Percentiles rank a stretch among this genome's conserved stretches.
Evolutionary conservation across 1,140 invertebrate species (phyloP).

Genomic region (Delia radicum): DNA sequence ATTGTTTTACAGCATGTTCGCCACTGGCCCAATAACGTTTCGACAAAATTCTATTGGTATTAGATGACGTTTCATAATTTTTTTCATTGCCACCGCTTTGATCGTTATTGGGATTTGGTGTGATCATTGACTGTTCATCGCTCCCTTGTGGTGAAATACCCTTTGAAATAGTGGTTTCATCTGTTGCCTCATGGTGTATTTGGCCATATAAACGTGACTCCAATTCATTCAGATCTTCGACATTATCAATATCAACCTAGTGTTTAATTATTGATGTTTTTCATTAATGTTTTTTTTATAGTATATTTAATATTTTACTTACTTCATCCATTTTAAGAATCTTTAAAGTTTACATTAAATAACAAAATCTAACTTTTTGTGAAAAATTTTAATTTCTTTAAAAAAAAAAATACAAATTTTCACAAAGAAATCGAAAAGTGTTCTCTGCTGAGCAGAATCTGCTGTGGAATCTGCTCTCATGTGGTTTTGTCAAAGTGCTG

Average conservation of each 20-base stretch:
- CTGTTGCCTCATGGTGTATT: slow-evolving; percentile 39
- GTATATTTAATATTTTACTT: slow-evolving; percentile 2
- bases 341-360: not conserved
- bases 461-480: not conserved
- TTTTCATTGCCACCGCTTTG: not conserved
- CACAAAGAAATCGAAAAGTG: not conserved
- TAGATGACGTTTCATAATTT: not conserved
- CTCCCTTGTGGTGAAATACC: not conserved
- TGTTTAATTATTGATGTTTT: not conserved
- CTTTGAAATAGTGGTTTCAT: not conserved
- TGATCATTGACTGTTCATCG: not conserved
- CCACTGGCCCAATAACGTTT: not conserved
- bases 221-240: slow-evolving; percentile 54
- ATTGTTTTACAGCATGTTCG: not conserved
- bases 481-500: not conserved
- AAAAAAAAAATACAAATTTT: not conserved
- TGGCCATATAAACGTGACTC: slow-evolving; percentile 55
- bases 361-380: not conserved
- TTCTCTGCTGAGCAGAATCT: not conserved
- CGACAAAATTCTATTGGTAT: not conserved
- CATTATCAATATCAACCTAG: slow-evolving; percentile 47
- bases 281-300: not conserved
- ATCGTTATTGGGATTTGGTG: not conserved
- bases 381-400: slow-evolving; percentile 7
- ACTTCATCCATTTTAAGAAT: slow-evolving; percentile 29